These are phyloP conservation scores for Nothocercus julius DNA, from an alignment of 2,113 vertebrate genomes.

Conservation along the genomic window DNA sequence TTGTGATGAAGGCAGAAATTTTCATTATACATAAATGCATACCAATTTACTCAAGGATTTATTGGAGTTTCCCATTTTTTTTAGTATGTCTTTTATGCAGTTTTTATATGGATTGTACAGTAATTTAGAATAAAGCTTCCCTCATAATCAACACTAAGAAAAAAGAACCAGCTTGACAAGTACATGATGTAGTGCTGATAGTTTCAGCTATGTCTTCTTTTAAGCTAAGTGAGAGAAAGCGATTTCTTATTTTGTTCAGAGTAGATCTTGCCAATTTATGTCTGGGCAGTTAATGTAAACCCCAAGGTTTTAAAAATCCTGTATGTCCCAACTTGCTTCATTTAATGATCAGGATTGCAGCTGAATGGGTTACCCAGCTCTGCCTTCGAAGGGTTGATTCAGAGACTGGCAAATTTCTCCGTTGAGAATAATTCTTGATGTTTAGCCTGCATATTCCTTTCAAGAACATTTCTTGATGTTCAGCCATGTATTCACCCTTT, in stretches of 20 bases:
- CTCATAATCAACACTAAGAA: background rate
- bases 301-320: background rate
- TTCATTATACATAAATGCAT: slow-evolving; percentile 23
- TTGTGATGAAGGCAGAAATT: slow-evolving; percentile 4
- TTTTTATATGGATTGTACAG: background rate
- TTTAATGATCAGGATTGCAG: background rate
- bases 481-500: background rate
- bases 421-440: background rate
- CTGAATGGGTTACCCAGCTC: background rate
- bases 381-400: background rate
- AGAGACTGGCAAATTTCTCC: background rate
- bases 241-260: background rate
- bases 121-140: background rate
- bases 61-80: background rate
- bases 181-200: background rate
- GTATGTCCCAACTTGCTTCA: background rate
- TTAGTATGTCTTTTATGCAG: background rate
- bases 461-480: background rate
- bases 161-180: background rate
- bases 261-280: background rate
- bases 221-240: background rate
- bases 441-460: background rate
- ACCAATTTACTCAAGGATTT: background rate
- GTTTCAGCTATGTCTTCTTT: background rate
- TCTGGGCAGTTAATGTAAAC: background rate